Conservation (phyloP, 1,140 invertebrate species). For the Drosophila murphyi region DNA sequence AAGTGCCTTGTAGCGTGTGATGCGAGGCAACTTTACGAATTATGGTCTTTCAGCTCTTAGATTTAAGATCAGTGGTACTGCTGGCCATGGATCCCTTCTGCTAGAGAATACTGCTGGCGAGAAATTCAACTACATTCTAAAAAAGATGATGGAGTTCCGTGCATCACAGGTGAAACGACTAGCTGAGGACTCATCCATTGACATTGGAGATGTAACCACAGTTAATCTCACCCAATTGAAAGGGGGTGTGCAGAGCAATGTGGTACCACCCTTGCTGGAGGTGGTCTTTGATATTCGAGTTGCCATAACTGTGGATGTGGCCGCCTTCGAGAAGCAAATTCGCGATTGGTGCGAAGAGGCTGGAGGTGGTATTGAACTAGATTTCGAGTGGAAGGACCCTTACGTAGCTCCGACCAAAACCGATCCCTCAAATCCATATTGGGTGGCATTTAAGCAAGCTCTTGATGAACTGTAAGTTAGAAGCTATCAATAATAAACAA, state of each 20-base stretch:
- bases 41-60: constrained; percentile 46
- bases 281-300: constrained; percentile 94
- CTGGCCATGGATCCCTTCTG: constrained; percentile 95
- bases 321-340: constrained; percentile 89
- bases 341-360: constrained; percentile 92
- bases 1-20: constrained; percentile 36
- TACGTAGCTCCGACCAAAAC: constrained; percentile 88
- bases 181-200: constrained; percentile 86
- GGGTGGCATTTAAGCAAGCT: constrained; percentile 90
- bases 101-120: constrained; percentile 92
- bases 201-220: constrained; percentile 93
- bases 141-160: constrained; percentile 91
- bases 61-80: constrained; percentile 87
- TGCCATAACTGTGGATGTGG: constrained; percentile 88
- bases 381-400: constrained; percentile 89
- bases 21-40: not conserved
- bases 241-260: constrained; percentile 96
- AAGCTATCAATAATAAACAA: not conserved
- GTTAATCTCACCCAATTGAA: constrained; percentile 94
- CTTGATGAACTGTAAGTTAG: constrained; percentile 85
- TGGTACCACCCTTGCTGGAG: constrained; percentile 92
- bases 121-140: constrained; percentile 91
- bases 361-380: constrained; percentile 90
- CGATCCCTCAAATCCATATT: constrained; percentile 90
- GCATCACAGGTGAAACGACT: constrained; percentile 88